Percentiles rank a stretch among this genome's conserved stretches.
Evolutionary conservation across 2,797 vertebrate species (phyloP).

Genomic region (Bradypodion ventrale): DNA sequence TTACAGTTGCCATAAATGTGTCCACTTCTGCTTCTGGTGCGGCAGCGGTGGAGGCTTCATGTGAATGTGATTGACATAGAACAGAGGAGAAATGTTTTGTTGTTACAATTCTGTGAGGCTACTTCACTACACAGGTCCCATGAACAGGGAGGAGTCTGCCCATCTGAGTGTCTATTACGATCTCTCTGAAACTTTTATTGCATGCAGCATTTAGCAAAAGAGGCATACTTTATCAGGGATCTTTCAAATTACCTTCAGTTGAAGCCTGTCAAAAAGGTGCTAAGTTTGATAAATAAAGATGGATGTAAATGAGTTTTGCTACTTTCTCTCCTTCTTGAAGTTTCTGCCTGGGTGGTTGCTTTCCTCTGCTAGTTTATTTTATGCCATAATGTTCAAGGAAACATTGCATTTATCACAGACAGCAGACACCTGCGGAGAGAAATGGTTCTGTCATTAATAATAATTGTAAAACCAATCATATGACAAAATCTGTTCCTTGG

Average conservation of each 20-base stretch:
- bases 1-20: too few species aligned
- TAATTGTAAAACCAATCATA: conserved; percentile 55
- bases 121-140: background rate
- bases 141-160: conserved; percentile 7
- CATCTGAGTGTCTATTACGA: background rate
- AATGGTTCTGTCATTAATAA: conserved; percentile 51
- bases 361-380: conserved; percentile 58
- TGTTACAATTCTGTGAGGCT: background rate
- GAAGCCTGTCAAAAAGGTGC: conserved; percentile 36
- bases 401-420: conserved; percentile 49
- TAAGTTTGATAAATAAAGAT: conserved; percentile 49
- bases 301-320: conserved; percentile 46
- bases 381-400: conserved; percentile 52
- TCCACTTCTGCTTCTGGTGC: too few species aligned
- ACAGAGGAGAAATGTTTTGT: background rate
- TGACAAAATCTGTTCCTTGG: conserved; percentile 45
- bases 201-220: conserved; percentile 41
- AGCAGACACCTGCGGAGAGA: conserved; percentile 49
- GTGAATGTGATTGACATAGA: background rate
- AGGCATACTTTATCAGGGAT: conserved; percentile 35
- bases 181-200: conserved; percentile 21
- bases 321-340: conserved; percentile 40
- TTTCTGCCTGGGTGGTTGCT: conserved; percentile 56
- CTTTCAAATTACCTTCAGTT: conserved; percentile 47
- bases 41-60: too few species aligned